These are phyloP conservation scores for Hirtodrosophila trivittata DNA, from an alignment of 2,888 invertebrate species.

Conservation along the genomic window DNA sequence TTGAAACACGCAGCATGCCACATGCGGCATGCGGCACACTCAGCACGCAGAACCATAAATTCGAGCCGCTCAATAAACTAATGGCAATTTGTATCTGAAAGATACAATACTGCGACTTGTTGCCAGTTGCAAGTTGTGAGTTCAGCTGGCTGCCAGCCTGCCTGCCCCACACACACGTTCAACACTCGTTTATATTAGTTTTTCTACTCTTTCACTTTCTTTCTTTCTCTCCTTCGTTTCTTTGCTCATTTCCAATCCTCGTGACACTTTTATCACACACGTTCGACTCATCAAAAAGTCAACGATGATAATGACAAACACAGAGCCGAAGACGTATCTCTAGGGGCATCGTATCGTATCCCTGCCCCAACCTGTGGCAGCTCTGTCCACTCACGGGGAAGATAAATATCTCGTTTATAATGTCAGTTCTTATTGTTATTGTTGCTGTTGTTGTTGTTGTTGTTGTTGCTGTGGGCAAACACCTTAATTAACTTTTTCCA, in stretches of 20 bases:
- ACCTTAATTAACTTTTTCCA: slow-evolving; percentile 76
- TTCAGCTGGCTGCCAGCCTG: slow-evolving; percentile 7
- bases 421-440: slow-evolving; percentile 41
- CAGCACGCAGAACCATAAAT: slow-evolving; percentile 64
- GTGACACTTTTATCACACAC: slow-evolving; percentile 78
- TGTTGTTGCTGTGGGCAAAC: slow-evolving; percentile 66
- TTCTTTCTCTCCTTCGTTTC: slow-evolving; percentile 5
- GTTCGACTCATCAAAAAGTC: slow-evolving; percentile 78
- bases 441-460: slow-evolving; percentile 15
- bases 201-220: not conserved
- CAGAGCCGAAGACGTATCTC: slow-evolving; percentile 25
- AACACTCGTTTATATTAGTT: not conserved
- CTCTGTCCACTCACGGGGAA: slow-evolving; percentile 40
- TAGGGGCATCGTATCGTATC: not conserved
- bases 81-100: slow-evolving; percentile 75
- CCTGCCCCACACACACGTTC: no score
- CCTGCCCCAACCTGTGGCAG: not conserved
- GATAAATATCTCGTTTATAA: slow-evolving; percentile 77
- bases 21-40: slow-evolving; percentile 14
- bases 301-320: slow-evolving; percentile 77
- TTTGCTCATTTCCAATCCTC: slow-evolving; percentile 55
- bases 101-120: slow-evolving; percentile 49
- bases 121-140: slow-evolving; percentile 13
- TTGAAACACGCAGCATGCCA: slow-evolving; percentile 51
- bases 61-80: slow-evolving; percentile 74